Conservation (phyloP, 2,888 invertebrate species). For the Cremastinae sp. region DNA sequence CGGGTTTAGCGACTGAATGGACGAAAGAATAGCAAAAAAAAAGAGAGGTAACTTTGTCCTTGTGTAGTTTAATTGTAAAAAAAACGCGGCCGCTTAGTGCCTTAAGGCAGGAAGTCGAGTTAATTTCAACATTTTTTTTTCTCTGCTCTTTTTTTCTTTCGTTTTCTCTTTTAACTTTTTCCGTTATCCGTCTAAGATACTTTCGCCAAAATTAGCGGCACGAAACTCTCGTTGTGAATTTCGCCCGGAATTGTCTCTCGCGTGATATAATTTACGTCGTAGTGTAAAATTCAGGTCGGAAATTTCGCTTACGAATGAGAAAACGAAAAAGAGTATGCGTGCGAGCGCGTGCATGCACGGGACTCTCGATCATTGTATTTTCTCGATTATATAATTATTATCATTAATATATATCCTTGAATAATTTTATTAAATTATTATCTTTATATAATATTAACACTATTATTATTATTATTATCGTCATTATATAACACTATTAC, state of each 20-base stretch:
- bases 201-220: conserved; percentile 32
- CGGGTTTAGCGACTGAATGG: conserved; percentile 42
- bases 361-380: conserved; percentile 42
- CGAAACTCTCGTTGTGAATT: conserved; percentile 33
- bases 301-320: conserved; percentile 9
- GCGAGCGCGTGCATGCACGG: neutral
- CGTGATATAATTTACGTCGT: neutral
- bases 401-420: too few species aligned
- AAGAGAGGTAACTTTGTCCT: conserved; percentile 22
- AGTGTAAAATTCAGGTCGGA: conserved; percentile 4
- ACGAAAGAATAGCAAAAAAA: conserved; percentile 1
- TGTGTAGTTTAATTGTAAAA: conserved; percentile 61
- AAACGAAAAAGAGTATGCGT: neutral
- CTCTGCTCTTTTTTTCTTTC: conserved; percentile 5
- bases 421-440: conserved; percentile 44
- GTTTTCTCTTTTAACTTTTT: too few species aligned
- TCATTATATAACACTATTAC: too few species aligned
- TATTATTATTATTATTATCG: conserved; percentile 16
- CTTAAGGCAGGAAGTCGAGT: conserved; percentile 69
- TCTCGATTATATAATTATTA: conserved; percentile 41
- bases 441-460: conserved; percentile 25
- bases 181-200: neutral
- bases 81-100: conserved; percentile 68
- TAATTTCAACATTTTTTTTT: conserved; percentile 33
- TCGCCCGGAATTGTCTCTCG: conserved; percentile 3